A percentile compares a stretch with the other conserved stretches of the same genome.
Evolutionary conservation across 1,140 invertebrate species (phyloP).

Genomic region (Globodera ellingtonae): DNA sequence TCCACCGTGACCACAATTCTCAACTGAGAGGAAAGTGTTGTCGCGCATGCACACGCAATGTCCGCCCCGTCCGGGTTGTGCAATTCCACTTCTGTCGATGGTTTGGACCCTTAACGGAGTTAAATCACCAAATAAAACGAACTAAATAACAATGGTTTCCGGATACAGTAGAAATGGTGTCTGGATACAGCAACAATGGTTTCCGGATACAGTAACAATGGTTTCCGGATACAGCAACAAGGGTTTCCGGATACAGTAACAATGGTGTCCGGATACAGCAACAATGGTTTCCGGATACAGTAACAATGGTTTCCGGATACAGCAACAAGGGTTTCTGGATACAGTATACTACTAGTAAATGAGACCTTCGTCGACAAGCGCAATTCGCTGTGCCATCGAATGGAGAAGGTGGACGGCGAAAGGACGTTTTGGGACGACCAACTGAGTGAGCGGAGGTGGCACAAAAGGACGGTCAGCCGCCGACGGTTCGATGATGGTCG

Average conservation of each 20-base stretch:
- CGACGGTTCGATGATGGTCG: not conserved
- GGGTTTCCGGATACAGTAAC: too few relatives aligned
- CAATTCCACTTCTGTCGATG: slow-evolving; percentile 27
- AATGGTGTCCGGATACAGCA: too few relatives aligned
- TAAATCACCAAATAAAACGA: slow-evolving; percentile 23
- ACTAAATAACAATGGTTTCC: not conserved
- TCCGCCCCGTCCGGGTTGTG: slow-evolving; percentile 44
- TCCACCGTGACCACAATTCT: slow-evolving; percentile 42
- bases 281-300: too few relatives aligned
- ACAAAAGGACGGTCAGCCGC: not conserved
- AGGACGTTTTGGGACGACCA: slow-evolving; percentile 37
- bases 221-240: too few relatives aligned
- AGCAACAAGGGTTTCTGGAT: too few relatives aligned
- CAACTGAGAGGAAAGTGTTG: slow-evolving; percentile 36
- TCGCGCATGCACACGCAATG: slow-evolving; percentile 37
- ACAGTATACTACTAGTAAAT: too few relatives aligned
- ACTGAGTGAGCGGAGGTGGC: slow-evolving; percentile 25
- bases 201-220: too few relatives aligned
- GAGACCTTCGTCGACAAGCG: slow-evolving; percentile 43
- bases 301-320: too few relatives aligned
- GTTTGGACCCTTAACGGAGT: not conserved
- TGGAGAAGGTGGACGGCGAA: slow-evolving; percentile 32
- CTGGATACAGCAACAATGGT: too few relatives aligned
- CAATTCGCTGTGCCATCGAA: slow-evolving; percentile 38
- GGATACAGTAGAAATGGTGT: too few relatives aligned